Conservation (phyloP, 2,113 vertebrate species). For the Rhabdomys dilectus region DNA sequence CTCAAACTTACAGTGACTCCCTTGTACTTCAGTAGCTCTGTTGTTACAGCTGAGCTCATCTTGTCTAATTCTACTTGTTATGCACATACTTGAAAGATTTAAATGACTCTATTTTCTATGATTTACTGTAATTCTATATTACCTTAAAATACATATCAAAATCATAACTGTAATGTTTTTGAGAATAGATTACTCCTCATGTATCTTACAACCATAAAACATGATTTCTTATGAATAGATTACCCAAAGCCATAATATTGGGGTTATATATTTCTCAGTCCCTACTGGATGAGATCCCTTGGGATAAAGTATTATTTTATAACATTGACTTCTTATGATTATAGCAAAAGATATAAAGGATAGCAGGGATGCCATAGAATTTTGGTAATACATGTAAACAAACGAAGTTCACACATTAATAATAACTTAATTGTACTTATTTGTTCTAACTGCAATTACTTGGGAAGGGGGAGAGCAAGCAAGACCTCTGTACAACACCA, state of each 20-base stretch:
- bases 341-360: background rate
- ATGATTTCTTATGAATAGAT: background rate
- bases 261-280: background rate
- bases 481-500: background rate
- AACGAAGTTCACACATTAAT: background rate
- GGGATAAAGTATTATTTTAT: background rate
- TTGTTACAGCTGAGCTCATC: background rate
- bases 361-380: background rate
- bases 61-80: background rate
- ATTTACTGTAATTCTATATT: constrained; percentile 1
- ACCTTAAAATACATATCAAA: background rate
- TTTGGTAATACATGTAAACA: background rate
- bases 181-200: background rate
- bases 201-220: background rate
- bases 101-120: background rate
- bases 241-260: background rate
- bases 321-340: background rate
- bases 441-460: background rate
- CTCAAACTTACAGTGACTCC: background rate
- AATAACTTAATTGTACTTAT: background rate
- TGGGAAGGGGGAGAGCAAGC: background rate
- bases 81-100: background rate
- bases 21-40: background rate
- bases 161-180: background rate
- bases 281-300: background rate